These are phyloP conservation scores for Leptopilina clavipes DNA, from an alignment of 1,140 invertebrate genomes.

Conservation along the genomic window DNA sequence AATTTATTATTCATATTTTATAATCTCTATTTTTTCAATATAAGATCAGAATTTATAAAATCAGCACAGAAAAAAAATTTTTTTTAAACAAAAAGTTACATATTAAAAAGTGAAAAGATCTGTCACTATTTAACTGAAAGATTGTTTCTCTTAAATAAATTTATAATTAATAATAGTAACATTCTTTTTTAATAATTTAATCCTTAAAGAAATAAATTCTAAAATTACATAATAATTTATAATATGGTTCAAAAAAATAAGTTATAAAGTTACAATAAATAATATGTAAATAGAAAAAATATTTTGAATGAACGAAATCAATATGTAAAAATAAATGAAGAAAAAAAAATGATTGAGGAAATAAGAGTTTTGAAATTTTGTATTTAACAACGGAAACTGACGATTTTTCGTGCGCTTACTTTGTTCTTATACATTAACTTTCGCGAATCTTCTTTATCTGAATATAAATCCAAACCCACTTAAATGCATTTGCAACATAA, in stretches of 20 bases:
- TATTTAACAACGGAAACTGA: background rate
- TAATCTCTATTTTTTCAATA: background rate
- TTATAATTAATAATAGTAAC: no score
- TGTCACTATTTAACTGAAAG: no score
- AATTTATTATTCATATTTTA: background rate
- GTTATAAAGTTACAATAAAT: no score
- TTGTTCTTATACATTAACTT: background rate
- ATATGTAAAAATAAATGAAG: background rate
- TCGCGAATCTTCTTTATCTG: constrained; percentile 8
- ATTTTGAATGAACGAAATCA: background rate
- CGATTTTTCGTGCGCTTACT: background rate
- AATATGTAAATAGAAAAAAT: background rate
- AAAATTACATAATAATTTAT: no score
- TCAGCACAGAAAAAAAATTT: background rate
- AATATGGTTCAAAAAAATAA: no score
- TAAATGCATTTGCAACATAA: background rate
- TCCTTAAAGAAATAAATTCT: no score
- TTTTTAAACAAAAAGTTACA: no score
- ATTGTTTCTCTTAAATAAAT: no score
- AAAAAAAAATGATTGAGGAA: background rate
- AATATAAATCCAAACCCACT: background rate
- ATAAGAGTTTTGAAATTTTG: constrained; percentile 12
- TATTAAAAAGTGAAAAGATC: no score
- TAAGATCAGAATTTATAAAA: no score
- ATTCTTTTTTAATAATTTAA: no score